Percentiles rank a stretch among this genome's conserved stretches.
Conservation (phyloP, 2,888 invertebrate species). For the Cheilosia scutellata region DNA sequence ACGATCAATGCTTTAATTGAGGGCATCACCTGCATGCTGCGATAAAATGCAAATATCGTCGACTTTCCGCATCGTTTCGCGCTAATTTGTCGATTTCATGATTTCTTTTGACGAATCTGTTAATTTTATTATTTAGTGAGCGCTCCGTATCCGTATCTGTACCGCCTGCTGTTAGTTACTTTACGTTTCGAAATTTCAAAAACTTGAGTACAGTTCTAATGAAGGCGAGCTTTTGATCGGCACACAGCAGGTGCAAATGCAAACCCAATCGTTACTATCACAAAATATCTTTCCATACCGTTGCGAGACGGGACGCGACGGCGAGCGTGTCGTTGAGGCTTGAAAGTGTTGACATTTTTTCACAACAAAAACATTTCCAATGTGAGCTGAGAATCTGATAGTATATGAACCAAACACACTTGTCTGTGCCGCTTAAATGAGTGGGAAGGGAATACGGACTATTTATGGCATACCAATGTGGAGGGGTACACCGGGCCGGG, state of each 20-base stretch:
- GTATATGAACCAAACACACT: constrained; percentile 14
- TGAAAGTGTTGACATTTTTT: constrained; percentile 55
- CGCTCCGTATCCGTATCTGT: background rate
- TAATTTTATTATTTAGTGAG: constrained; percentile 62
- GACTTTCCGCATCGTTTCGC: constrained; percentile 60
- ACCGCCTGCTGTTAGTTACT: constrained; percentile 27
- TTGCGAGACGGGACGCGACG: background rate
- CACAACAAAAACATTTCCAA: constrained; percentile 29
- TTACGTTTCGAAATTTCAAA: constrained; percentile 48
- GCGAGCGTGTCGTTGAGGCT: background rate
- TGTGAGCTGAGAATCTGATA: background rate
- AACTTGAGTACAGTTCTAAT: constrained; percentile 6
- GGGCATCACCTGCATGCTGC: constrained; percentile 50
- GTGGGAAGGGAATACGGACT: constrained; percentile 54
- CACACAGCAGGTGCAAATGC: constrained; percentile 68
- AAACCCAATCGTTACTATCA: constrained; percentile 43
- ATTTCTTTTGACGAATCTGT: constrained; percentile 54
- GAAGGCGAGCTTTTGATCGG: constrained; percentile 53
- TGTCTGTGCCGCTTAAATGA: constrained; percentile 40
- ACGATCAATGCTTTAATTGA: constrained; percentile 61
- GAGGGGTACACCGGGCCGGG: constrained; percentile 35
- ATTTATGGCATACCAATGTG: constrained; percentile 68
- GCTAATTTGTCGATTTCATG: constrained; percentile 61
- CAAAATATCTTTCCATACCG: constrained; percentile 28
- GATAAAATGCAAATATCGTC: constrained; percentile 57